Base-by-base conservation (phyloP, 2,797 vertebrate species). In the Lacerta viridis region DNA sequence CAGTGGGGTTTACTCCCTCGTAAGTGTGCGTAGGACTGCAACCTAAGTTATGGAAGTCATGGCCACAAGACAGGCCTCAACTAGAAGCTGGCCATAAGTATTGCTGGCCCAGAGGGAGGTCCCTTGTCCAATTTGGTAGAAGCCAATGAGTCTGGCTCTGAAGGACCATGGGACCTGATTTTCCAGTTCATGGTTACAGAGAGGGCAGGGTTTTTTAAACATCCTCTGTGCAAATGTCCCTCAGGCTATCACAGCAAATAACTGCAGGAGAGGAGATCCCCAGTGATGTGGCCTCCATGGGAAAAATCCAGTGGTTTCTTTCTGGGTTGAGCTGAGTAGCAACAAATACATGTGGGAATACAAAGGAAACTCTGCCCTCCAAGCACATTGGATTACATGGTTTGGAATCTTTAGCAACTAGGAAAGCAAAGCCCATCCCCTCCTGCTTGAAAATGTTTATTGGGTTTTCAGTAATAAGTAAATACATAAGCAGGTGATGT, bases 161-260 rank as follows among this genome's bases (percentile, higher is more conserved):
- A 39, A 46, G 33, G 36, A 18, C 33, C 3, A 1, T 33, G 7
- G 46, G 41, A 46, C 43, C 43, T 78, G 41, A n/a, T 61, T 80
- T 59, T 61, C 29, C 78, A 5, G 36, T 41, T 66, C 36, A 25
- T 15, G 59, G 55, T 23, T 39, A 64, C 36, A 13, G 41, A 77
- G 75, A 29, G 41, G 75, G 43, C 27, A 9, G 41, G 10, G 11
- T 50, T 50, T 50, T 46, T 77, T 15, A 25, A 41, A 25, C 29
- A 39, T 46, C 75, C 41, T 46, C 23, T 46, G 4, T 46, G 59
- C 20, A 23, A 80, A 64, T 8, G 8, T 64, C 59, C 55, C 79
- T 80, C 55, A 39, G 79, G 79, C 7, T 80, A 80, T 61, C 17
- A 80, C n/a, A 59, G 78, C 50, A 39, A 39, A 39, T 81, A 81